Base-by-base conservation (phyloP, 2,113 vertebrate species). In the Cervus canadensis region DNA sequence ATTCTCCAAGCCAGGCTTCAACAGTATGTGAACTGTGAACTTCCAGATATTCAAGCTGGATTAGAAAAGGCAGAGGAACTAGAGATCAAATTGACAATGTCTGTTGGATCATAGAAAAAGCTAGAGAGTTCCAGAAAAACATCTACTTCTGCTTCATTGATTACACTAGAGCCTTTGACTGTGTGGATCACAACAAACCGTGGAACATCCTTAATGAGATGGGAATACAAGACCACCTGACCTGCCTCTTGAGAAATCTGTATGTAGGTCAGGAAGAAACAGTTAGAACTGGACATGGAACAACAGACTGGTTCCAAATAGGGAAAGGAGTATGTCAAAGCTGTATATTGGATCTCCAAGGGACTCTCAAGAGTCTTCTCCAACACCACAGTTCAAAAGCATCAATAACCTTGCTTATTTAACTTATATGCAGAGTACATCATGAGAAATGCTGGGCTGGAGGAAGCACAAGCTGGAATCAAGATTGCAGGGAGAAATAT, bases 381-480 rank as follows among this genome's bases (percentile, higher is more conserved):
- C 40, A 40, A 40, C 40, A 40, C 40, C 40, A 40, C 40, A 40
- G 40, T 40, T 40, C 40, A 40, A 40, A 40, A 40, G 40, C 40
- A 40, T 40, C 40, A 40, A 40, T 23, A n/a, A 71, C 33, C 17
- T 0, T 71, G n/a, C 0, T 71, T 71, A 71, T 71, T 71, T 71
- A 71, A 40, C n/a, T 36, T 23, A 0, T 71, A 23, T 23, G 67
- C 17, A 40, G 67, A 71, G 1, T 71, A 12, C 19, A 71, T 71
- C n/a, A 71, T 36, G 67, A 71, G n/a, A 71, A 40, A 71, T 0
- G 1, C n/a, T 71, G 67, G 2, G 9, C n/a, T 71, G n/a, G 67
- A 0, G 12, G n/a, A 71, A 71, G n/a, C 19, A 71, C n/a, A 71
- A 71, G n/a, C 2, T 71, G 10, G 67, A 71, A 71, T 71, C n/a